Conservation (phyloP, 1,140 invertebrate genomes). For the Armadillidium nasatum region DNA sequence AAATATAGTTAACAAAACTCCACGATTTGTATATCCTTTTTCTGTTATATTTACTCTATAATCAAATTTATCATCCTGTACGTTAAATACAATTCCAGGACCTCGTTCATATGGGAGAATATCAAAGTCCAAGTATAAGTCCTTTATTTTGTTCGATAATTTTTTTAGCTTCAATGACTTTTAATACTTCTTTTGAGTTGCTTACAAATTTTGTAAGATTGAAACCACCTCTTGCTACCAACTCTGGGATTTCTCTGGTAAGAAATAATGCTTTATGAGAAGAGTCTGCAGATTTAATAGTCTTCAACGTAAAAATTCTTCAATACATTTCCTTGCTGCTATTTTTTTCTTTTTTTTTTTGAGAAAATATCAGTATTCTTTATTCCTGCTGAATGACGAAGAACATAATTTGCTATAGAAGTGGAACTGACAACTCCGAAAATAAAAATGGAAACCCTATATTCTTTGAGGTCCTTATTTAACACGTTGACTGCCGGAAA, state of each 20-base stretch:
- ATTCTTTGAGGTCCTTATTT: not conserved
- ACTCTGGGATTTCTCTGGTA: not conserved
- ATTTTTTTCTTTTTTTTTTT: no score
- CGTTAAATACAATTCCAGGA: not conserved
- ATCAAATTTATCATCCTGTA: not conserved
- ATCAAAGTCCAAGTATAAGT: not conserved
- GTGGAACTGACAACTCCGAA: not conserved
- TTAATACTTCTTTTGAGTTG: not conserved
- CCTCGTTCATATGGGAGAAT: not conserved
- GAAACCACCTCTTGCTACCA: not conserved
- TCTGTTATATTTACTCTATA: not conserved
- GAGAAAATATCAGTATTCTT: not conserved
- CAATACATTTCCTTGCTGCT: not conserved
- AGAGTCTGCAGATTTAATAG: not conserved
- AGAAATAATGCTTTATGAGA: not conserved
- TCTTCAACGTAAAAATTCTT: not conserved
- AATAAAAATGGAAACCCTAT: not conserved
- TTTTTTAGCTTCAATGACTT: not conserved
- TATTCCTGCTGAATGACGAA: not conserved
- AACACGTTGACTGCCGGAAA: no score
- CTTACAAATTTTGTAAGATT: not conserved
- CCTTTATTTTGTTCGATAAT: not conserved
- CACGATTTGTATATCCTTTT: not conserved
- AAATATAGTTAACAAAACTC: not conserved
- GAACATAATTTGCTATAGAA: not conserved